phyloP scores from a whole-genome alignment of 2,888 invertebrate genomes.

The Heliconius erato region DNA sequence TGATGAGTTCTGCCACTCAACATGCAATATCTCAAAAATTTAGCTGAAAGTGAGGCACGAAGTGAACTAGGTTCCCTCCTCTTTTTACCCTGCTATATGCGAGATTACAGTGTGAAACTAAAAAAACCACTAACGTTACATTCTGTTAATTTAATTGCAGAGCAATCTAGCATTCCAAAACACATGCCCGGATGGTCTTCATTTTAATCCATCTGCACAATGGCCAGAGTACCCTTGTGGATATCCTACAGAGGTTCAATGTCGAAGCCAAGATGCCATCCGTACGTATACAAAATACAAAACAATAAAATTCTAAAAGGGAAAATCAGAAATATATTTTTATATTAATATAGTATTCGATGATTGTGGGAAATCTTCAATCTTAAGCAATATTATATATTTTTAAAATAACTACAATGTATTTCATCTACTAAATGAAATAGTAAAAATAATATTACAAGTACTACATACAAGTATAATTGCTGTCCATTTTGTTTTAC shows the following conservation, averaged over 20 bases:
- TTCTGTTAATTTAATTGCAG: constrained; percentile 42
- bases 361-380: too few relatives aligned
- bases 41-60: too few relatives aligned
- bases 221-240: constrained; percentile 90
- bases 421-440: too few relatives aligned
- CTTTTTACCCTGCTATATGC: too few relatives aligned
- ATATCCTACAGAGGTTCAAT: constrained; percentile 79
- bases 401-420: too few relatives aligned
- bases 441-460: too few relatives aligned
- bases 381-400: too few relatives aligned
- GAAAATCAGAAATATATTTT: neutral
- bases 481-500: constrained; percentile 26
- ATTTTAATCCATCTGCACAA: constrained; percentile 88
- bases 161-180: constrained; percentile 88
- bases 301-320: neutral
- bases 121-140: neutral
- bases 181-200: constrained; percentile 91
- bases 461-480: neutral
- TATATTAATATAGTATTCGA: neutral
- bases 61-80: too few relatives aligned
- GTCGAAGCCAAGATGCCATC: constrained; percentile 21
- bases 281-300: constrained; percentile 34
- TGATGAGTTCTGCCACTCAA: too few relatives aligned
- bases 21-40: too few relatives aligned
- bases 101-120: too few relatives aligned